These are phyloP conservation scores for Theocolax elegans DNA, from an alignment of 1,140 invertebrate genomes.

Conservation along the genomic window DNA sequence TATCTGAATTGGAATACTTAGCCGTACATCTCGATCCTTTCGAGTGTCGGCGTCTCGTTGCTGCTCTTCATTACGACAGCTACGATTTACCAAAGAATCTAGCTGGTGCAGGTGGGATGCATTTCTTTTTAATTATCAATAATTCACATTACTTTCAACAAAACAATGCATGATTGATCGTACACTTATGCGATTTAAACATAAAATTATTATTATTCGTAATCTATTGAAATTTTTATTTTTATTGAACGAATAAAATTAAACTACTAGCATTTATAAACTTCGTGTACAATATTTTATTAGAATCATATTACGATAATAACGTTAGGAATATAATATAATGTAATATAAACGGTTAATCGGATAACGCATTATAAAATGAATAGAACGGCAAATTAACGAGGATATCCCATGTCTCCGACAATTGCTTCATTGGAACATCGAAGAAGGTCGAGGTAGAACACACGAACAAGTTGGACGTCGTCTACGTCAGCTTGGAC, in stretches of 20 bases:
- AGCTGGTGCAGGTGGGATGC: constrained; percentile 60
- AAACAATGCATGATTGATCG: too few relatives aligned
- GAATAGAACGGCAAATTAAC: constrained; percentile 51
- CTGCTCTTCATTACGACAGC: constrained; percentile 68
- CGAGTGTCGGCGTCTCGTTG: constrained; percentile 70
- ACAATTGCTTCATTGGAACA: constrained; percentile 71
- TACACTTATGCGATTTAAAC: too few relatives aligned
- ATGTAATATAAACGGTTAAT: too few relatives aligned
- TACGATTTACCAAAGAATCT: constrained; percentile 67
- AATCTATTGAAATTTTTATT: too few relatives aligned
- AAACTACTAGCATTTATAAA: too few relatives aligned
- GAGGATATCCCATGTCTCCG: constrained; percentile 68
- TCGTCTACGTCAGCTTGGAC: constrained; percentile 70
- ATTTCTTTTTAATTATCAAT: constrained; percentile 1
- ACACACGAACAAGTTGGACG: constrained; percentile 68
- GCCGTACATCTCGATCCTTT: constrained; percentile 66
- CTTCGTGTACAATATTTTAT: too few relatives aligned
- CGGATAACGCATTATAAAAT: too few relatives aligned
- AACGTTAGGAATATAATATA: too few relatives aligned
- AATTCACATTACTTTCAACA: too few relatives aligned
- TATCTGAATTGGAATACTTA: constrained; percentile 69
- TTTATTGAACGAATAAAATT: too few relatives aligned
- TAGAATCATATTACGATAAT: too few relatives aligned
- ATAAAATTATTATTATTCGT: too few relatives aligned
- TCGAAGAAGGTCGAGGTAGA: constrained; percentile 67